These are phyloP conservation scores for Antitype chi DNA, from an alignment of 2,888 invertebrate species.

Conservation along the genomic window DNA sequence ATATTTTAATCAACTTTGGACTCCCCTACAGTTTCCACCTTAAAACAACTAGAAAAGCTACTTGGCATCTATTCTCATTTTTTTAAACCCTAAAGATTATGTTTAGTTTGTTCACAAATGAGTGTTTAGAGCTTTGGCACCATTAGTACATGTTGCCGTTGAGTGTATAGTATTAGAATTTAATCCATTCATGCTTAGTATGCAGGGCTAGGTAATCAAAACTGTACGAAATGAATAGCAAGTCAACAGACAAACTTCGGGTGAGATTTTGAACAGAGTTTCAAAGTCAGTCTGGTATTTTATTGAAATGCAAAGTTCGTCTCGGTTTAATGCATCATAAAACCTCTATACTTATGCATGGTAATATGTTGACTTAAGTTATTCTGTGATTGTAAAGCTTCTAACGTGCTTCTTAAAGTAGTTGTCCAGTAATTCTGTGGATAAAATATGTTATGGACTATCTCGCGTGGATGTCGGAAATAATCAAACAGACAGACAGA, in stretches of 20 bases:
- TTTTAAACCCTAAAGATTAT: not conserved
- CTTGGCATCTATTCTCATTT: not conserved
- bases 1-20: too few species aligned
- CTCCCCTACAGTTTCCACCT: too few species aligned
- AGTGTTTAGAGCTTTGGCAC: not conserved
- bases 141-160: not conserved
- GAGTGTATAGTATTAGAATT: not conserved
- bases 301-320: conserved; percentile 18
- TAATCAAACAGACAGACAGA: too few species aligned
- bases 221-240: not conserved
- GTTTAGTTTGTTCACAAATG: not conserved
- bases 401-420: not conserved
- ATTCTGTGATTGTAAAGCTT: not conserved
- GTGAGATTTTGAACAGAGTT: conserved; percentile 6
- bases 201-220: not conserved
- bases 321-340: not conserved
- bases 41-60: not conserved
- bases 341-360: not conserved
- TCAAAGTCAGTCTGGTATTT: not conserved
- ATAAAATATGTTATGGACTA: too few species aligned
- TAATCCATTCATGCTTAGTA: not conserved
- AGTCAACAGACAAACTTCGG: conserved; percentile 5
- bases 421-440: not conserved
- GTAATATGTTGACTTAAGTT: not conserved
- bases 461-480: too few species aligned